Evolutionary conservation across 2,113 vertebrate genomes (phyloP), one percentile per base, ranked within the genome.

Genomic region (Euleptes europaea): DNA sequence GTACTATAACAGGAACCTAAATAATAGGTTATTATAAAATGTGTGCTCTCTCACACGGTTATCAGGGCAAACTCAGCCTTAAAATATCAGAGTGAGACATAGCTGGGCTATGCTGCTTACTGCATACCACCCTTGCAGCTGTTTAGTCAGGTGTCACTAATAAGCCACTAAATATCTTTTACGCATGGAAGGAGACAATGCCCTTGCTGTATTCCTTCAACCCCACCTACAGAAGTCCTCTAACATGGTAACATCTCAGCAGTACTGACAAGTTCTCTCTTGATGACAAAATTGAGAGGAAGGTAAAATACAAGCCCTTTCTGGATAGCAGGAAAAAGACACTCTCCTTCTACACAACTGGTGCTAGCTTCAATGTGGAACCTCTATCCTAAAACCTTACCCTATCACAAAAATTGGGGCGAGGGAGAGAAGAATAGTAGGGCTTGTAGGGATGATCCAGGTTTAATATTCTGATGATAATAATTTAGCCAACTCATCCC

Each of bases 131-230:
- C 73, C 13, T 21, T 69, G 86, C 91, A 93, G 87, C 89, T 93
- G 89, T 66, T 85, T 78, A 67, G 75, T 70, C 91, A 93, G 92
- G 86, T 93, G 87, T 78, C 86, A 82, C 10, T 80, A 78, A 71
- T 5, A 74, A 71, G 4, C 40, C 54, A n/a, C 51, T 12, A 71
- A 63, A 60, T 57, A 40, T 31, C 47, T 1, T 86, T 42, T 19
- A 0, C 0, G 1, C 3, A 28, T 72, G 67, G 70, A 80, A 78
- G 17, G 14, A 78, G 71, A 73, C n/a, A 15, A 72, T 83, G 82
- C 28, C 78, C 84, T 74, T 23, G 33, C 31, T 49, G 67, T 67
- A 38, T 74, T 65, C 17, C 54, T 33, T 19, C 69, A 63, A 21
- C 3, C 2, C n/a, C 69, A 31, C 38, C 38, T 51, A 38, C 63